Evolutionary conservation across 2,797 vertebrate genomes (phyloP).

Genomic region (Florisuga fusca): DNA sequence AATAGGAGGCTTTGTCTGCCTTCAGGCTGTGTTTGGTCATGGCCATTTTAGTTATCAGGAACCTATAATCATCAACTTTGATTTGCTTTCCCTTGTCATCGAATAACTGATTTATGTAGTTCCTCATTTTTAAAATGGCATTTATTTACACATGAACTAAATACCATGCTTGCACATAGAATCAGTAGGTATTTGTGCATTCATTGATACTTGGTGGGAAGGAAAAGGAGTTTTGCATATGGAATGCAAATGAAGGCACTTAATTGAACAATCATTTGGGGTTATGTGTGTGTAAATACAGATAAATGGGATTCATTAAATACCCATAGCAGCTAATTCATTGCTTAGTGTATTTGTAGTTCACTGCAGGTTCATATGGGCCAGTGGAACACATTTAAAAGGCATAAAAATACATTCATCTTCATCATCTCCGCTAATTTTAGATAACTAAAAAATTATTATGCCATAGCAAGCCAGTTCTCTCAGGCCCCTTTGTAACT

Average conservation of each 20-base stretch:
- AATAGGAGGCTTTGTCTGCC: background rate
- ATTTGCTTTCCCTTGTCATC: background rate
- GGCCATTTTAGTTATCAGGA: background rate
- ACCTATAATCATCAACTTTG: background rate
- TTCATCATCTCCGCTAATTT: background rate
- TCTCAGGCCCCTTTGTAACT: background rate
- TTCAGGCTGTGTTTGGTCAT: background rate
- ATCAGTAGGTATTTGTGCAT: background rate
- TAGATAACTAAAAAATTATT: background rate
- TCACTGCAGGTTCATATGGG: background rate
- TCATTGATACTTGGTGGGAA: background rate
- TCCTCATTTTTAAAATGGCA: background rate
- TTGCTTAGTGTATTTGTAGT: background rate
- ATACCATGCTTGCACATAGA: background rate
- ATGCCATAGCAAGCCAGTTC: background rate
- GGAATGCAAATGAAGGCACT: background rate
- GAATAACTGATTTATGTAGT: background rate
- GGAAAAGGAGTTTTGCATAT: background rate
- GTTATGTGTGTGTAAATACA: background rate
- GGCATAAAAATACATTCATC: background rate
- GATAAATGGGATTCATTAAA: background rate
- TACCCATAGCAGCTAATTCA: background rate
- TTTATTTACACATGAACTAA: background rate
- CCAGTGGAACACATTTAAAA: background rate
- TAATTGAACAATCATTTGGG: background rate